Percentiles rank a stretch among this genome's conserved stretches.
Evolutionary conservation across 2,888 invertebrate genomes (phyloP).

Genomic region (Serrognathus titanus): DNA sequence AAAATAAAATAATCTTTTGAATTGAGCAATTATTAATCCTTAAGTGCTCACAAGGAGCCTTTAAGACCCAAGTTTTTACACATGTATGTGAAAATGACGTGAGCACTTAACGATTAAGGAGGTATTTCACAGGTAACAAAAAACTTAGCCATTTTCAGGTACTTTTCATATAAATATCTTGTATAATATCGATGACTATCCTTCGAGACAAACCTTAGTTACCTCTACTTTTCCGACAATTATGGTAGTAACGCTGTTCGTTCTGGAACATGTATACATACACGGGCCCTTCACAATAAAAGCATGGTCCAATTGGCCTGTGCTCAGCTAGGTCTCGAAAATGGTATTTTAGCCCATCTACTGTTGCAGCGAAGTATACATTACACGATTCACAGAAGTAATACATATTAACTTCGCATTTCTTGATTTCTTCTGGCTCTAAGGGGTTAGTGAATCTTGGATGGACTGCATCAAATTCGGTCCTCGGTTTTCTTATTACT

Average conservation of each 20-base stretch:
- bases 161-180: too few species aligned
- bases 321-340: slow-evolving; percentile 39
- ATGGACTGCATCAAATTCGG: slow-evolving; percentile 43
- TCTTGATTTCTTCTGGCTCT: slow-evolving; percentile 31
- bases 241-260: slow-evolving; percentile 36
- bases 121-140: too few species aligned
- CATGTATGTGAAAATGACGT: too few species aligned
- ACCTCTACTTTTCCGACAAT: slow-evolving; percentile 29
- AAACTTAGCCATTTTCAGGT: too few species aligned
- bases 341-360: slow-evolving; percentile 36
- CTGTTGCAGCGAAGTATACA: slow-evolving; percentile 39
- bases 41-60: too few species aligned
- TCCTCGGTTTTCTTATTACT: slow-evolving; percentile 4
- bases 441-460: slow-evolving; percentile 36
- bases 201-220: slow-evolving; percentile 5
- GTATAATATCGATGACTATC: slow-evolving; percentile 5
- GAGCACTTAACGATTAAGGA: too few species aligned
- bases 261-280: slow-evolving; percentile 38
- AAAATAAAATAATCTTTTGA: too few species aligned
- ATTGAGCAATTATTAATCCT: too few species aligned
- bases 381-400: slow-evolving; percentile 40
- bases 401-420: slow-evolving; percentile 38
- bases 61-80: too few species aligned
- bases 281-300: slow-evolving; percentile 41
- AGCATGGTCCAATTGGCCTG: slow-evolving; percentile 36